These are phyloP conservation scores for Rhyacophila evoluta DNA, from an alignment of 2,888 invertebrate species.

Conservation along the genomic window DNA sequence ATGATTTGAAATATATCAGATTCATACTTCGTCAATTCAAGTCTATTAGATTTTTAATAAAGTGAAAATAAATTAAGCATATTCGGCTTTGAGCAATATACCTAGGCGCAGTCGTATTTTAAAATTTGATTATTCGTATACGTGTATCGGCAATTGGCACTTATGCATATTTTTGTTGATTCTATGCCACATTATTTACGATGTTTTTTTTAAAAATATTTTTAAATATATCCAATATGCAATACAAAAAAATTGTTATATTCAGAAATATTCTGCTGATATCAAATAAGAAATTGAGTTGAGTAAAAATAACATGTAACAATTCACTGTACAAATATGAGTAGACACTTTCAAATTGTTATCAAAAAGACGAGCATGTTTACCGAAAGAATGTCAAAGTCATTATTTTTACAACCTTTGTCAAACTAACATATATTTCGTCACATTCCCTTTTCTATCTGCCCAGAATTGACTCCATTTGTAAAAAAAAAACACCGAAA, in stretches of 20 bases:
- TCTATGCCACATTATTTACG: too few species aligned
- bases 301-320: background rate
- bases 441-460: slow-evolving; percentile 44
- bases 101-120: too few species aligned
- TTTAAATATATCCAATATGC: too few species aligned
- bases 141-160: too few species aligned
- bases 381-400: slow-evolving; percentile 2
- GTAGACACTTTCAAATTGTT: background rate
- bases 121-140: too few species aligned
- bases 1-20: too few species aligned
- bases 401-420: slow-evolving; percentile 29
- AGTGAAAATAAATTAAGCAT: too few species aligned
- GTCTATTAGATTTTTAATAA: too few species aligned
- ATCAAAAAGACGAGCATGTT: slow-evolving; percentile 10
- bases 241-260: background rate
- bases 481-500: slow-evolving; percentile 40
- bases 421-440: slow-evolving; percentile 50
- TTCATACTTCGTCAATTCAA: too few species aligned
- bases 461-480: slow-evolving; percentile 35
- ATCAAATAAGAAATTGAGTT: background rate
- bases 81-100: too few species aligned
- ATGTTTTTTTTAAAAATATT: too few species aligned
- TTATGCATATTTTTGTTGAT: too few species aligned
- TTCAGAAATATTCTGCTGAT: background rate
- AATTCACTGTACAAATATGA: background rate